A percentile compares a stretch with the other conserved stretches of the same genome.
Conservation (phyloP, 2,797 vertebrate species). For the Sebastes aleutianus region DNA sequence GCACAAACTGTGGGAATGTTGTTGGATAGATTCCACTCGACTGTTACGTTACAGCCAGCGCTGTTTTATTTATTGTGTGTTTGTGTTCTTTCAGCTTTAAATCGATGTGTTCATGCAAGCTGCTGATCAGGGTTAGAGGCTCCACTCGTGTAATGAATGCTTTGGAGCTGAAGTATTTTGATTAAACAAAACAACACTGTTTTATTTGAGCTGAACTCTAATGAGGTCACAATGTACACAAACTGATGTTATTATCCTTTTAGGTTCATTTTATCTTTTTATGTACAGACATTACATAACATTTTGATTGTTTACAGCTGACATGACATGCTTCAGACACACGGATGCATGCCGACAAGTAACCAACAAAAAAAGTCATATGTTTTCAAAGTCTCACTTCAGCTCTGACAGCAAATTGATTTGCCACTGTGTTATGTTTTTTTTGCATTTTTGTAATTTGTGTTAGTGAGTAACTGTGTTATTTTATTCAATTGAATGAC, state of each 20-base stretch:
- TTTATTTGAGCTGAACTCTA: background rate
- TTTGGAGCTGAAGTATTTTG: background rate
- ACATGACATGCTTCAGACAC: background rate
- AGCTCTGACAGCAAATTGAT: background rate
- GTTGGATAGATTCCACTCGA: background rate
- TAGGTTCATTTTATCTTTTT: background rate
- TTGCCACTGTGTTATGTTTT: background rate
- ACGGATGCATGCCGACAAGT: background rate
- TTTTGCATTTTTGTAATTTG: background rate
- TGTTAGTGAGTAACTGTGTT: background rate
- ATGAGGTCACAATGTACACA: background rate
- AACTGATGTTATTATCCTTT: no score
- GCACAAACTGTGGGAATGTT: background rate
- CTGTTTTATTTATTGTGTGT: conserved; percentile 25
- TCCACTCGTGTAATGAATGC: background rate
- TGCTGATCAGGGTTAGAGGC: background rate
- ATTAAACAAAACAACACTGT: background rate
- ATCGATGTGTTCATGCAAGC: background rate
- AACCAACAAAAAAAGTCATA: background rate
- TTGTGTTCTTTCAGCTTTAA: conserved; percentile 23
- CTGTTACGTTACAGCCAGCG: background rate
- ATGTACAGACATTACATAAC: background rate
- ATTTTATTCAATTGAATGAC: background rate
- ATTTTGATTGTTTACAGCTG: background rate
- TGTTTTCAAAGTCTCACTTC: background rate